phyloP scores from a whole-genome alignment of 2,797 vertebrate species.

The Ambastaia sidthimunki region DNA sequence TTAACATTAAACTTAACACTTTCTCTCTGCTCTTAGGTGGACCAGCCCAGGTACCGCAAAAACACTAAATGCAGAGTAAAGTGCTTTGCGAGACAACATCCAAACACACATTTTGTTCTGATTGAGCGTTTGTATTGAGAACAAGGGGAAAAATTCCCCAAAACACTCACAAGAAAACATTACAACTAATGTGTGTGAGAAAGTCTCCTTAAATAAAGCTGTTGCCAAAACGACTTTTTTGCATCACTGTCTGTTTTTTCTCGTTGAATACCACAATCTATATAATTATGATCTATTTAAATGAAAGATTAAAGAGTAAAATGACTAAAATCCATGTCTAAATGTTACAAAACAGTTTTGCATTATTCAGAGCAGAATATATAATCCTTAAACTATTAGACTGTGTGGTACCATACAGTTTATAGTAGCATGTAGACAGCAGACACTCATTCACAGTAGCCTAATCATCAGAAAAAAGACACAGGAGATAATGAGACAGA shows the following conservation, averaged over 20 bases:
- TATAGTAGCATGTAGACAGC: no score
- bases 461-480: no score
- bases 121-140: background rate
- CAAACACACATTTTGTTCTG: background rate
- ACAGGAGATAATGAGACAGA: no score
- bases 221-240: background rate
- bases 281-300: background rate
- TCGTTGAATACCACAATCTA: background rate
- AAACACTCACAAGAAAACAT: background rate
- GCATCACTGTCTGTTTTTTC: background rate
- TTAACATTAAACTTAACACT: background rate
- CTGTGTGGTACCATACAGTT: no score
- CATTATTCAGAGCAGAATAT: no score
- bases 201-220: background rate
- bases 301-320: background rate
- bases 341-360: no score
- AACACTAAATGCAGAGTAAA: background rate
- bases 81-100: background rate
- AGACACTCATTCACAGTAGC: no score
- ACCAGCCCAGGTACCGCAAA: background rate
- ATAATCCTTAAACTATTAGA: no score
- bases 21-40: background rate
- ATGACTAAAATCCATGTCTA: no score
- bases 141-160: background rate
- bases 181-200: slow-evolving; percentile 7